phyloP scores from a whole-genome alignment of 2,888 invertebrate species.

The Melanotus villosus region DNA sequence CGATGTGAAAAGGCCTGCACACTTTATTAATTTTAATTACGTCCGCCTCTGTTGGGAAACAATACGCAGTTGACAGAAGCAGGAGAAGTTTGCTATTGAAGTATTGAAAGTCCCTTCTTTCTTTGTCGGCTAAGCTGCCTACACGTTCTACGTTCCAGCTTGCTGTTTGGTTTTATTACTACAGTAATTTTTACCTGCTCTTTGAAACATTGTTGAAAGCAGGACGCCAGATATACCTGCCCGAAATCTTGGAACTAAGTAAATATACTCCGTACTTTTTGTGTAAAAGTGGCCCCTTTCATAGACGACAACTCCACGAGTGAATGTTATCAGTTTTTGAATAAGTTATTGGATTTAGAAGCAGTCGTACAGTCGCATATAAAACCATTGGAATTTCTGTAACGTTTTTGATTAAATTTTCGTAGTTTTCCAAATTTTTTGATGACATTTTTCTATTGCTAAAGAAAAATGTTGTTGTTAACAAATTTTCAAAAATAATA shows the following conservation, averaged over 20 bases:
- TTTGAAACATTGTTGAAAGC: slow-evolving; percentile 4
- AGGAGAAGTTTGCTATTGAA: slow-evolving; percentile 9
- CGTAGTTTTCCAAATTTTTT: too few species aligned
- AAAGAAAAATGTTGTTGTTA: too few species aligned
- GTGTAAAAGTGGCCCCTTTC: neutral
- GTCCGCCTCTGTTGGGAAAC: slow-evolving; percentile 47
- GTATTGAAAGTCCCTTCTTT: slow-evolving; percentile 11
- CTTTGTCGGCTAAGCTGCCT: neutral
- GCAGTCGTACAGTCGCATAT: too few species aligned
- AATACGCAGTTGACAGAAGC: slow-evolving; percentile 42
- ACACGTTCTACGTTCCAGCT: slow-evolving; percentile 1
- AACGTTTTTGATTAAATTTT: too few species aligned
- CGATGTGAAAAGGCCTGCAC: slow-evolving; percentile 10
- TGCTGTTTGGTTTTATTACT: slow-evolving; percentile 7
- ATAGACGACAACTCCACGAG: too few species aligned
- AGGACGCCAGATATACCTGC: neutral
- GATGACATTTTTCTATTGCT: too few species aligned
- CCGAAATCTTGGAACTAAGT: neutral
- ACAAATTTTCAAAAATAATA: too few species aligned
- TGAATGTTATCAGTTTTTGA: too few species aligned
- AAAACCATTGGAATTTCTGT: too few species aligned
- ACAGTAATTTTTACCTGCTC: slow-evolving; percentile 9
- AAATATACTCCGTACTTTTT: neutral
- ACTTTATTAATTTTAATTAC: slow-evolving; percentile 43
- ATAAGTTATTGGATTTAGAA: too few species aligned